These are phyloP conservation scores for Tenthredo livida DNA, from an alignment of 2,888 invertebrate genomes.

Conservation along the genomic window DNA sequence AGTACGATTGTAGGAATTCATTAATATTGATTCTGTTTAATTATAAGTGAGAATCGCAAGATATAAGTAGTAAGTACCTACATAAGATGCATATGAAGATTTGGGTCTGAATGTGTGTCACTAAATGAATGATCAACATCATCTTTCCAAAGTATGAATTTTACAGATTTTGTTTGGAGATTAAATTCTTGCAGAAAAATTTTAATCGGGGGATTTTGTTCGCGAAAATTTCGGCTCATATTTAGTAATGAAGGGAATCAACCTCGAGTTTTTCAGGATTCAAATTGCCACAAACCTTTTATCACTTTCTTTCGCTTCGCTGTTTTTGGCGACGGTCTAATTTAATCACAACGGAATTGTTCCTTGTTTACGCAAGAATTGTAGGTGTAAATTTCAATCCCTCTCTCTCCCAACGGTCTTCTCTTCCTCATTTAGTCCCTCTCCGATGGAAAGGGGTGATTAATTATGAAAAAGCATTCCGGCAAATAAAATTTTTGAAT, in stretches of 20 bases:
- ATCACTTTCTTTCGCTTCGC: neutral
- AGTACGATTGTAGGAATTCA: neutral
- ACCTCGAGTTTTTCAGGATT: neutral
- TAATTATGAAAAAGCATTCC: neutral
- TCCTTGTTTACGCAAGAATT: neutral
- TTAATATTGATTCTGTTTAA: too few relatives aligned
- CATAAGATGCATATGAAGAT: too few relatives aligned
- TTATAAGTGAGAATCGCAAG: too few relatives aligned
- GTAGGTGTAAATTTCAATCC: conserved; percentile 14
- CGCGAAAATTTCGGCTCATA: neutral
- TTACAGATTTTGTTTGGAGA: neutral
- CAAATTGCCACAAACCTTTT: neutral
- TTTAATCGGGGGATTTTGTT: neutral
- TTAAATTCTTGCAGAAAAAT: neutral
- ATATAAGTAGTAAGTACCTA: too few relatives aligned
- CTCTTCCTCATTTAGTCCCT: neutral
- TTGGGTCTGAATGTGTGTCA: too few relatives aligned
- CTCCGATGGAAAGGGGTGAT: neutral
- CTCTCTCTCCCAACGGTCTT: neutral
- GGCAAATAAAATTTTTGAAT: neutral
- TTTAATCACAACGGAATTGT: neutral
- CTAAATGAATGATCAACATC: too few relatives aligned
- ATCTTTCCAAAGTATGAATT: too few relatives aligned
- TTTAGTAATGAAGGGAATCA: neutral
- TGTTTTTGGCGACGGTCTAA: neutral